Conservation (phyloP, 2,113 vertebrate species). For the Triplophysa tibetana region DNA sequence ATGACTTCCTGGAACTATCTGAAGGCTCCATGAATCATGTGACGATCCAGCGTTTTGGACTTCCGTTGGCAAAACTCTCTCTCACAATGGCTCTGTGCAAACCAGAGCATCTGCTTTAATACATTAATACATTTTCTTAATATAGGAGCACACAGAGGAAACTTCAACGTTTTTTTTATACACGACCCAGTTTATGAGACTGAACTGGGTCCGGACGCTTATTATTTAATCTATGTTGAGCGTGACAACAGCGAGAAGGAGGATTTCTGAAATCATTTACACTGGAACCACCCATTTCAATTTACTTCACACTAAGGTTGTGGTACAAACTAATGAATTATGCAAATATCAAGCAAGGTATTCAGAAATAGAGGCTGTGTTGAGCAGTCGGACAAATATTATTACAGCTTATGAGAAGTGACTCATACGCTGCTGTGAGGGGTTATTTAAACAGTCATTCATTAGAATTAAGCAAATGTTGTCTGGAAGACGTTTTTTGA, state of each 20-base stretch:
- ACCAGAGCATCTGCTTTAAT: background rate
- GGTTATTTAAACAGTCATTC: background rate
- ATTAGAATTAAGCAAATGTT: conserved; percentile 1
- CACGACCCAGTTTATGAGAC: conserved; percentile 27
- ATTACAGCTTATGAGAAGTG: conserved; percentile 10
- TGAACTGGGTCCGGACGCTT: conserved; percentile 18
- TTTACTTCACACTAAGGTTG: background rate
- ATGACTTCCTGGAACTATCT: too few species aligned
- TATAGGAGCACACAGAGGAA: background rate
- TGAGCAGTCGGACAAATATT: conserved; percentile 2
- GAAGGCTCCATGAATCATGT: too few species aligned
- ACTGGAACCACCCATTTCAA: background rate
- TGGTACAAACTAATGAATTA: background rate
- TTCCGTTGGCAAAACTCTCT: too few species aligned
- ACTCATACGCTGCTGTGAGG: background rate
- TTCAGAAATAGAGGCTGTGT: background rate
- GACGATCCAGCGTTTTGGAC: too few species aligned
- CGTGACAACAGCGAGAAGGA: background rate
- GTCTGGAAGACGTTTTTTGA: background rate
- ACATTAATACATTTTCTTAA: background rate
- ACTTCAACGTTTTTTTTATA: background rate
- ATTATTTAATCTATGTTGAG: conserved; percentile 14
- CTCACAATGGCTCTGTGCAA: background rate
- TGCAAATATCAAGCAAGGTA: background rate
- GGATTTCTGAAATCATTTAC: background rate